Evolutionary conservation across 2,888 invertebrate genomes (phyloP).

Genomic region (Diaperis boleti): DNA sequence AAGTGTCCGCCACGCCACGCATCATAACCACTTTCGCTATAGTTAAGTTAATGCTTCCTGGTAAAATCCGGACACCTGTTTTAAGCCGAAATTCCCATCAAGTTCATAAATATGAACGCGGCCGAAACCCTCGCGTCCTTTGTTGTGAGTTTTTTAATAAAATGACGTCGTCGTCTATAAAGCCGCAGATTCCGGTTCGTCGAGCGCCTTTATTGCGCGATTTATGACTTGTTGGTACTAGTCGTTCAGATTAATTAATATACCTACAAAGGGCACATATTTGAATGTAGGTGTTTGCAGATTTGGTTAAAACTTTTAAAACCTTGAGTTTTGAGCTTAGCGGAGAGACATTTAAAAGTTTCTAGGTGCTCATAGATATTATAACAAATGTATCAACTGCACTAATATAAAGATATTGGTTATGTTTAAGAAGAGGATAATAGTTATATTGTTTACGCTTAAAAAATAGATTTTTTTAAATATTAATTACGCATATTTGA

Average conservation of each 20-base stretch:
- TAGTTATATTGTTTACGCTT: too few relatives aligned
- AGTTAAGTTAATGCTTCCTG: conserved; percentile 23
- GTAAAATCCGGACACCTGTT: conserved; percentile 31
- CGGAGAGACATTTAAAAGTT: too few relatives aligned
- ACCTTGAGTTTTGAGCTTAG: too few relatives aligned
- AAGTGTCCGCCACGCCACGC: conserved; percentile 18
- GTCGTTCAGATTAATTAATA: conserved; percentile 2
- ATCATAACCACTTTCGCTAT: conserved; percentile 23
- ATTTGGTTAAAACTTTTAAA: too few relatives aligned
- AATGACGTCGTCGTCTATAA: conserved; percentile 21
- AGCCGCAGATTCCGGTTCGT: conserved; percentile 16
- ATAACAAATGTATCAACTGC: too few relatives aligned
- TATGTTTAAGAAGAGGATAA: too few relatives aligned
- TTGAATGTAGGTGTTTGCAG: background rate
- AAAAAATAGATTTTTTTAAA: too few relatives aligned
- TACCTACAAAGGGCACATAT: background rate
- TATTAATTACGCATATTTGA: too few relatives aligned
- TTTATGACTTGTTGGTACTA: conserved; percentile 26
- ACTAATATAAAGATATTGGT: too few relatives aligned
- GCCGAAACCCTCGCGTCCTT: background rate
- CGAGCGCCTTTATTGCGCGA: conserved; percentile 23
- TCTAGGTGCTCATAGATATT: too few relatives aligned
- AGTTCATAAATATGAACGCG: conserved; percentile 15
- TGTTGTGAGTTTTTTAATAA: conserved; percentile 6
- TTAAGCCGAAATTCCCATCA: background rate